Percentiles rank a stretch among this genome's conserved stretches.
Conservation (phyloP, 2,888 invertebrate genomes). For the Drosophila testacea region DNA sequence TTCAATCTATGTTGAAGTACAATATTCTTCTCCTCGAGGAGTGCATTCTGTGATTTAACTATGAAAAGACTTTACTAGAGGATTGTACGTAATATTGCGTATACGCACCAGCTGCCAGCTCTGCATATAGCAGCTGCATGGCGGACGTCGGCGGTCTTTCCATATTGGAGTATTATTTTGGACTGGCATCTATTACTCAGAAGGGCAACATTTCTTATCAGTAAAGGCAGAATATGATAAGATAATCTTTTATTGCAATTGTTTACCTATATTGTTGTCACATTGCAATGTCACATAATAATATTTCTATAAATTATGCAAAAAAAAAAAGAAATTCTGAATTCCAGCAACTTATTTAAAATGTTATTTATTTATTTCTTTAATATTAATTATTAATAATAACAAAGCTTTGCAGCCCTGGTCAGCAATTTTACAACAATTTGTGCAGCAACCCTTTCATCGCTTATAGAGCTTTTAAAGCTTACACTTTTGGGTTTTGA, state of each 20-base stretch:
- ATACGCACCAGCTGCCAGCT: conserved; percentile 74
- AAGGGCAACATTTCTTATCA: conserved; percentile 35
- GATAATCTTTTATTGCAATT: conserved; percentile 30
- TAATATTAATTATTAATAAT: too few species aligned
- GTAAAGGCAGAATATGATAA: conserved; percentile 26
- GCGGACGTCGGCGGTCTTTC: conserved; percentile 58
- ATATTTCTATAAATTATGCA: background rate
- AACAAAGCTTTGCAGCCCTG: conserved; percentile 1
- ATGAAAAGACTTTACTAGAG: background rate
- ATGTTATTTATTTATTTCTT: background rate
- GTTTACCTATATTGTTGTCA: conserved; percentile 21
- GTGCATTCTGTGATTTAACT: conserved; percentile 76
- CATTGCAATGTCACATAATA: background rate
- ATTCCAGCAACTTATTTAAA: background rate
- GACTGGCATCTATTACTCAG: conserved; percentile 46
- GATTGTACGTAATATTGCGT: background rate
- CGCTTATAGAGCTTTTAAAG: background rate
- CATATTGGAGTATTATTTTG: conserved; percentile 39
- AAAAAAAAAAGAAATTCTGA: too few species aligned
- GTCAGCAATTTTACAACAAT: background rate
- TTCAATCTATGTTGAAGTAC: conserved; percentile 73
- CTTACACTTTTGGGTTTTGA: background rate
- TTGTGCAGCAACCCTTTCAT: background rate
- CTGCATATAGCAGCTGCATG: conserved; percentile 61
- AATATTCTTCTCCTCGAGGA: conserved; percentile 78